phyloP scores from a whole-genome alignment of 2,797 vertebrate genomes.

The Sarcoramphus papa region DNA sequence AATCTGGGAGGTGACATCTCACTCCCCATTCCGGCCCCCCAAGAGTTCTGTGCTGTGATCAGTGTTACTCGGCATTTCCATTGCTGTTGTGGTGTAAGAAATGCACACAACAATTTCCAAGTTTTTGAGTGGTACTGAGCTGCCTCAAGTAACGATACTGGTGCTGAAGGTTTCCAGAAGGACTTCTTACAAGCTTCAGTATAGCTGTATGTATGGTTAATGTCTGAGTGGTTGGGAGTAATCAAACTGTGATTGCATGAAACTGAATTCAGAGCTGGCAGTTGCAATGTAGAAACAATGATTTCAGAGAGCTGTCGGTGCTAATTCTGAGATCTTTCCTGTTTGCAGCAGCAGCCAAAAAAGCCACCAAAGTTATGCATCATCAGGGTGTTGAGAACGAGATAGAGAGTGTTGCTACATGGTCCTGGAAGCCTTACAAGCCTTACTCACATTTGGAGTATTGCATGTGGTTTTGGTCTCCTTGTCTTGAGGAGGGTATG shows the following conservation, averaged over 20 bases:
- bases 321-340: slow-evolving; percentile 32
- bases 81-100: not conserved
- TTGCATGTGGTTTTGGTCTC: not conserved
- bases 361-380: not conserved
- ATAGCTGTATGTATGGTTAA: not conserved
- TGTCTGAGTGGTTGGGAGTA: not conserved
- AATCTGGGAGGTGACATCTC: not conserved
- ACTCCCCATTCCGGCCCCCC: rapidly evolving
- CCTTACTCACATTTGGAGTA: not conserved
- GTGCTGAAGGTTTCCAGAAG: not conserved
- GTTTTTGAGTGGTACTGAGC: not conserved
- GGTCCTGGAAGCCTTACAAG: not conserved
- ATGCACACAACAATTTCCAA: not conserved
- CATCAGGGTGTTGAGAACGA: not conserved
- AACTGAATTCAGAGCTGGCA: not conserved
- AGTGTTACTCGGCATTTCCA: not conserved
- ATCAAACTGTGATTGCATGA: not conserved
- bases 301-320: not conserved
- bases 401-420: not conserved
- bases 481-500: not conserved
- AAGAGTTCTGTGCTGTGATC: not conserved
- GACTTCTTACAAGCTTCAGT: not conserved
- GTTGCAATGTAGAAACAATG: not conserved
- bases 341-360: slow-evolving; percentile 31
- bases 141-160: not conserved